Conservation (phyloP, 23 tunicate species). For the Ascidia mentula region DNA sequence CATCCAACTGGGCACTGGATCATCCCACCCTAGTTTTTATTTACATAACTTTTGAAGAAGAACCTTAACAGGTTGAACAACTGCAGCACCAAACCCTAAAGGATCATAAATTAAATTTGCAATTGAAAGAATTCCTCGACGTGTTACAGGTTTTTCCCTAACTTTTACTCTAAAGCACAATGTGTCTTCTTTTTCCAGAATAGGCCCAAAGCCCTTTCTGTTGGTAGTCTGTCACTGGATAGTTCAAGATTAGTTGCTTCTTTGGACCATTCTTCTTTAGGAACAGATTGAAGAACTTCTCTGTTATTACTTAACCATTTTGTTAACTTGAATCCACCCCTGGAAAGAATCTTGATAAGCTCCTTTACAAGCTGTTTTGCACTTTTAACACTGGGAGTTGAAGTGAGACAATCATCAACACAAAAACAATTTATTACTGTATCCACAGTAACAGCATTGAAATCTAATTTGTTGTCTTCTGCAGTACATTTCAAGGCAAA, state of each 20-base stretch:
- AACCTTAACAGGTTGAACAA: constrained; percentile 37
- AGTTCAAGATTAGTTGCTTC: constrained; percentile 11
- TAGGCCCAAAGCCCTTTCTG: constrained; percentile 44
- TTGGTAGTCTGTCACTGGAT: constrained; percentile 28
- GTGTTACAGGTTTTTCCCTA: not conserved
- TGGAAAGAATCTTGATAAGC: not conserved
- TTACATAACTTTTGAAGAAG: constrained; percentile 37
- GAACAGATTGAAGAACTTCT: constrained; percentile 18
- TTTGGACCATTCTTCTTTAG: constrained; percentile 35
- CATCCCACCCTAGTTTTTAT: constrained; percentile 28
- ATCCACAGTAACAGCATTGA: not conserved
- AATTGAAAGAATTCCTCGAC: constrained; percentile 24
- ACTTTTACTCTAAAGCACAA: constrained; percentile 24
- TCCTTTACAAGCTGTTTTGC: constrained; percentile 32
- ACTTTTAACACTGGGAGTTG: not conserved
- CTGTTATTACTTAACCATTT: constrained; percentile 47
- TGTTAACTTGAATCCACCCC: constrained; percentile 35
- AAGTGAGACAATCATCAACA: constrained; percentile 54
- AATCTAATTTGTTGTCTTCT: constrained; percentile 28
- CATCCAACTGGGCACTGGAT: constrained; percentile 30
- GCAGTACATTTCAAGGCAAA: constrained; percentile 23
- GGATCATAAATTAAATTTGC: constrained; percentile 39
- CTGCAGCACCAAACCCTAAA: constrained; percentile 41
- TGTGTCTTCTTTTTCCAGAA: constrained; percentile 48
- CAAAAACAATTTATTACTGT: constrained; percentile 44